Conservation (phyloP, 2,888 invertebrate species). For the Sisyra terminalis region DNA sequence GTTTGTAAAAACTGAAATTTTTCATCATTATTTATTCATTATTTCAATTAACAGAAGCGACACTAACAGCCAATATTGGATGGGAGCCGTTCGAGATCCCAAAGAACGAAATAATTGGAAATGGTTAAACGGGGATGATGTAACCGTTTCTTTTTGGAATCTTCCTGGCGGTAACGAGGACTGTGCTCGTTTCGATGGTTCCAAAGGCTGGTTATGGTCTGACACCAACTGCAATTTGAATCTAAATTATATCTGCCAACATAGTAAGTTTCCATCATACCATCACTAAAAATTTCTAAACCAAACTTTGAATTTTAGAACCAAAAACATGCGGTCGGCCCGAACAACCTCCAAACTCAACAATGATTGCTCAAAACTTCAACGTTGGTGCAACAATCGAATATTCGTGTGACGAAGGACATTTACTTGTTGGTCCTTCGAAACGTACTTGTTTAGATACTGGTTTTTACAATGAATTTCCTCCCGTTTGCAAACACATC, state of each 20-base stretch:
- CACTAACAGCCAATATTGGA: slow-evolving; percentile 86
- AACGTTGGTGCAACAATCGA: slow-evolving; percentile 71
- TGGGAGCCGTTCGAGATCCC: slow-evolving; percentile 79
- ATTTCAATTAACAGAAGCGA: slow-evolving; percentile 72
- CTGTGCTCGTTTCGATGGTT: slow-evolving; percentile 81
- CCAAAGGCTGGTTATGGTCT: slow-evolving; percentile 90
- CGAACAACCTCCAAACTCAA: slow-evolving; percentile 86
- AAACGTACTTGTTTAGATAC: slow-evolving; percentile 73
- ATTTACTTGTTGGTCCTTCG: slow-evolving; percentile 71
- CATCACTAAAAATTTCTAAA: neutral
- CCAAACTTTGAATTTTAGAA: slow-evolving; percentile 33
- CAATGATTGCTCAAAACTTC: slow-evolving; percentile 59
- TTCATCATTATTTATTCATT: too few species aligned
- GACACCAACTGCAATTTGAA: slow-evolving; percentile 74
- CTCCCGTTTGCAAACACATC: slow-evolving; percentile 88
- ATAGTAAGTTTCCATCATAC: slow-evolving; percentile 48
- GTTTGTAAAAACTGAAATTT: too few species aligned
- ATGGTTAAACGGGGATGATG: slow-evolving; percentile 78
- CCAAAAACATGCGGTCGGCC: slow-evolving; percentile 83
- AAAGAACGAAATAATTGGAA: slow-evolving; percentile 67
- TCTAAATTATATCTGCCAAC: slow-evolving; percentile 84
- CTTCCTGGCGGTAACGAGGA: slow-evolving; percentile 67
- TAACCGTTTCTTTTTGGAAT: slow-evolving; percentile 86
- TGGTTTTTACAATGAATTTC: slow-evolving; percentile 86
- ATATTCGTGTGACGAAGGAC: slow-evolving; percentile 73